phyloP scores from a whole-genome alignment of 2,888 invertebrate genomes.

The Tillus elongatus region DNA sequence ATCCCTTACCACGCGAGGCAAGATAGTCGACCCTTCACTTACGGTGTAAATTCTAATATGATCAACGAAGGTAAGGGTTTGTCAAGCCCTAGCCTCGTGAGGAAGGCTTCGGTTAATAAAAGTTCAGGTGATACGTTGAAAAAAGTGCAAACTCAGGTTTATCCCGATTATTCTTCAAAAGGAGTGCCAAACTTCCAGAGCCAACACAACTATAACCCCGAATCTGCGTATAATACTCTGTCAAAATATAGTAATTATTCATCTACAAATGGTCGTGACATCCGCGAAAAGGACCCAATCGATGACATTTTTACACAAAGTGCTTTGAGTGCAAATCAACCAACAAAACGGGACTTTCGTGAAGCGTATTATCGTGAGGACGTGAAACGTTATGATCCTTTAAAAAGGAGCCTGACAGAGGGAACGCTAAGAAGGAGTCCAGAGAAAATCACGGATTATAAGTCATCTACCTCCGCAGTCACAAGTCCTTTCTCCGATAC shows the following conservation, averaged over 20 bases:
- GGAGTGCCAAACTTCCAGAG: conserved; percentile 31
- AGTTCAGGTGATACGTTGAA: conserved; percentile 38
- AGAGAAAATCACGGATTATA: conserved; percentile 28
- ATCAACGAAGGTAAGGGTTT: conserved; percentile 42
- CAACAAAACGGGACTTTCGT: conserved; percentile 35
- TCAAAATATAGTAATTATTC: background rate
- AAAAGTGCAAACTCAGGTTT: conserved; percentile 40
- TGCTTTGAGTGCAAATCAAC: conserved; percentile 36
- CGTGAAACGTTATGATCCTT: conserved; percentile 34
- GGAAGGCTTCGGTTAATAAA: conserved; percentile 53
- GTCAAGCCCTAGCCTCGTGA: conserved; percentile 74
- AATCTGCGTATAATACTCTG: conserved; percentile 9
- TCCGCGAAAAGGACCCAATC: conserved; percentile 34
- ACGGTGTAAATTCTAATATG: conserved; percentile 53
- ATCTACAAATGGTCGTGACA: conserved; percentile 4
- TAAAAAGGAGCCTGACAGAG: conserved; percentile 40
- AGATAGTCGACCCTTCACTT: conserved; percentile 82
- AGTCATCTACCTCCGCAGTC: conserved; percentile 27
- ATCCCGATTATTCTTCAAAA: conserved; percentile 29
- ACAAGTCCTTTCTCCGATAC: conserved; percentile 39
- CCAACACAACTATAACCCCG: too few relatives aligned
- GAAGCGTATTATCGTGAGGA: conserved; percentile 39
- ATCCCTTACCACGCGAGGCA: conserved; percentile 89
- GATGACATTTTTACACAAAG: conserved; percentile 41
- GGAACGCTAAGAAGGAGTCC: conserved; percentile 35